These are phyloP conservation scores for Ophonus ardosiacus DNA, from an alignment of 2,888 invertebrate genomes.

Conservation along the genomic window DNA sequence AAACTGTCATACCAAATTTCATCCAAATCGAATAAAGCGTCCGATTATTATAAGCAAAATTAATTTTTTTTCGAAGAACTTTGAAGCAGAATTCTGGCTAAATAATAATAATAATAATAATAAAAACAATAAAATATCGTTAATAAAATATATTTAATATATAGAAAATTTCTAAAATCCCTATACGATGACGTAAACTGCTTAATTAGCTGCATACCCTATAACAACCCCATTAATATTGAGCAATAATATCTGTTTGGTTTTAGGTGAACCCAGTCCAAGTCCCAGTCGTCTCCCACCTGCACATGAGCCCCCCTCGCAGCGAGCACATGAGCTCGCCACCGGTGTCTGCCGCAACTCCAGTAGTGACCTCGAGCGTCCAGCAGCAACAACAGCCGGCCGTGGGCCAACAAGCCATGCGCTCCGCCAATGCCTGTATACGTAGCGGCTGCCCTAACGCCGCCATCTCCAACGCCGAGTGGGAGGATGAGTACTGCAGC, in stretches of 20 bases:
- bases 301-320: conserved; percentile 76
- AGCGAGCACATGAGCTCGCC: conserved; percentile 76
- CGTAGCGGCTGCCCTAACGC: conserved; percentile 94
- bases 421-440: conserved; percentile 82
- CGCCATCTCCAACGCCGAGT: conserved; percentile 93
- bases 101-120: too few relatives aligned
- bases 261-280: conserved; percentile 72
- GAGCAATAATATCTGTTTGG: not conserved
- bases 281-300: conserved; percentile 73
- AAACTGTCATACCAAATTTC: too few relatives aligned
- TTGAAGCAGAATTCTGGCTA: too few relatives aligned
- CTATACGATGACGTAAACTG: too few relatives aligned
- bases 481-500: conserved; percentile 98
- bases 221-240: too few relatives aligned
- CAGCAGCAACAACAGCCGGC: conserved; percentile 76
- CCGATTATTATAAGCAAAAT: too few relatives aligned
- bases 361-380: conserved; percentile 63
- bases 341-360: conserved; percentile 72
- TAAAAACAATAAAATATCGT: too few relatives aligned
- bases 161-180: too few relatives aligned
- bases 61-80: too few relatives aligned
- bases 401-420: conserved; percentile 71
- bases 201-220: too few relatives aligned
- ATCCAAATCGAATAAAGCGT: too few relatives aligned
- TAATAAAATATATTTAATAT: too few relatives aligned